Base-by-base conservation (phyloP, 2,113 vertebrate species). In the Plestiodon gilberti region DNA sequence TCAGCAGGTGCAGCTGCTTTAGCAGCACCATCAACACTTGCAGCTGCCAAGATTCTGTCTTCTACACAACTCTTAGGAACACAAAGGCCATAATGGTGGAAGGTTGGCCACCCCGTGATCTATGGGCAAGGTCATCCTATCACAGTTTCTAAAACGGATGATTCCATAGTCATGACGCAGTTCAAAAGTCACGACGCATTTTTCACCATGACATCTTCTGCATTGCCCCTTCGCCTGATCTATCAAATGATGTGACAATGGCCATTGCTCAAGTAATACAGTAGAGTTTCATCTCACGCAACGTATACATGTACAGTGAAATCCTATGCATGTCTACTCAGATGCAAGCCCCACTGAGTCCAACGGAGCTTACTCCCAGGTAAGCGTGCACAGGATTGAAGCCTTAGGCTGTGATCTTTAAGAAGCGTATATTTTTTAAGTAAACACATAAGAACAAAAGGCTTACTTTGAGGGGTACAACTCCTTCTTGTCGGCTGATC, bases 401-500 rank as follows among this genome's bases (percentile, higher is more conserved):
- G 43, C n/a, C n/a, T n/a, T n/a, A n/a, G n/a, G n/a, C n/a, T n/a
- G 8, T 48, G 43, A 48, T 48, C 43, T 48, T 48, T 48, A 48
- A 48, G 43, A 48, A 48, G 43, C n/a, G n/a, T n/a, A n/a, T n/a
- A n/a, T n/a, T n/a, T 48, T 48, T 48, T 48, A 48, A 48, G 43
- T 48, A 59, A 10, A 73, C 22, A 43, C 38, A 9, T 20, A 48
- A 35, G 22, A 62, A 64, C 1, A 4, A 40, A 74, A 79, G 89
- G 93, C 97, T 97, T 97, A 98, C 97, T 97, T 98, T 33, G 97
- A 96, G 43, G 94, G 95, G 90, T 96, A 96, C 78, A 96, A 95
- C 89, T 97, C 97, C 92, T 97, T 98, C 90, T 97, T 96, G 91
- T 98, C 97, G 0, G 97, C 97, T 0, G 97, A 98, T 75, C 97